Evolutionary conservation across 2,888 invertebrate species (phyloP).

Genomic region (Mesopsocus fuscifrons): DNA sequence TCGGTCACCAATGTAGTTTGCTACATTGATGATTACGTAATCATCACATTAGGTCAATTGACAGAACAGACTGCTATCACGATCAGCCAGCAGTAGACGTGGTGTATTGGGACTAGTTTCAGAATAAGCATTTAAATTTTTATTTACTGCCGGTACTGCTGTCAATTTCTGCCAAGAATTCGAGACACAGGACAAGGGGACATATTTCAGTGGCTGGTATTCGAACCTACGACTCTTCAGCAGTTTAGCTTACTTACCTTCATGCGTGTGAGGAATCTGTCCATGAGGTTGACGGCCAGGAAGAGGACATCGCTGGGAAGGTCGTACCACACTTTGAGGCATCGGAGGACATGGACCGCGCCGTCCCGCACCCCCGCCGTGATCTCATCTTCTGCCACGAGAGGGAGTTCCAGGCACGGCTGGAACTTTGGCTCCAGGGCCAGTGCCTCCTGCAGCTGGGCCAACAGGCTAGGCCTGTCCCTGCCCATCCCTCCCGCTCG

Average conservation of each 20-base stretch:
- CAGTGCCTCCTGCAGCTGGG: conserved; percentile 44
- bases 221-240: no score
- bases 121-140: no score
- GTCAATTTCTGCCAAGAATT: no score
- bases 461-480: conserved; percentile 24
- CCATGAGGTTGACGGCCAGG: conserved; percentile 58
- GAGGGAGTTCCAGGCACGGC: conserved; percentile 43
- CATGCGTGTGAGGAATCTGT: conserved; percentile 67
- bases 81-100: no score
- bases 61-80: no score
- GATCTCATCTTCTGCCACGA: conserved; percentile 45
- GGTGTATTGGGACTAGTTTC: no score
- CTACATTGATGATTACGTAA: no score
- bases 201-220: no score
- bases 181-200: no score
- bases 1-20: no score
- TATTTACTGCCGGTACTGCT: no score
- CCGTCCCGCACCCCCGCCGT: conserved; percentile 58
- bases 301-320: conserved; percentile 60
- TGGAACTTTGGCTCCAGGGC: conserved; percentile 49
- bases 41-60: no score
- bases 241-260: conserved; percentile 46
- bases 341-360: conserved; percentile 60
- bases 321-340: conserved; percentile 71
- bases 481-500: conserved; percentile 7